Evolutionary conservation across 2,888 invertebrate species (phyloP).

Genomic region (Phyllotreta striolata): DNA sequence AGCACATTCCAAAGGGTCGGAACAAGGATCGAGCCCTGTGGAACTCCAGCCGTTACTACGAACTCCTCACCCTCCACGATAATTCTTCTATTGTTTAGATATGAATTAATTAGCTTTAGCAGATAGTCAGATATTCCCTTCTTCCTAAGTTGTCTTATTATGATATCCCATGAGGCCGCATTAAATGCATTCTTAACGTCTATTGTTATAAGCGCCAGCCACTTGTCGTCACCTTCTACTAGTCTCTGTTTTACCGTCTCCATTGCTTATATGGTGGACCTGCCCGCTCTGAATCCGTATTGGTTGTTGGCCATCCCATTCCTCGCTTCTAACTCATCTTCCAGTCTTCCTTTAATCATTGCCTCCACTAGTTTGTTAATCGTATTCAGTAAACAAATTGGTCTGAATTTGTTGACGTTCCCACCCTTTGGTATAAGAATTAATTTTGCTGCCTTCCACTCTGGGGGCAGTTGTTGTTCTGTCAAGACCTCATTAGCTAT

Average conservation of each 20-base stretch:
- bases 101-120: conserved; percentile 9
- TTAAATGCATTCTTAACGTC: conserved; percentile 39
- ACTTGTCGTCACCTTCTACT: not conserved
- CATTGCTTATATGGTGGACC: conserved; percentile 10
- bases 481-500: not conserved
- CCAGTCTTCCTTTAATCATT: conserved; percentile 24
- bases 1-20: conserved; percentile 38
- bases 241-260: not conserved
- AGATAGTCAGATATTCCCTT: conserved; percentile 7
- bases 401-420: conserved; percentile 7
- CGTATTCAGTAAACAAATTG: conserved; percentile 33
- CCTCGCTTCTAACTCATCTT: not conserved
- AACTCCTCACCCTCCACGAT: not conserved
- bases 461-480: conserved; percentile 16
- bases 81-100: conserved; percentile 24
- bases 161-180: conserved; percentile 26
- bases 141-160: conserved; percentile 20
- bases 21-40: conserved; percentile 33
- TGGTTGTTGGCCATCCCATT: not conserved
- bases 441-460: conserved; percentile 35
- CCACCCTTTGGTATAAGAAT: conserved; percentile 22
- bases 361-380: conserved; percentile 30
- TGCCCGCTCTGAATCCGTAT: conserved; percentile 13
- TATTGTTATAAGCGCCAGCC: conserved; percentile 9
- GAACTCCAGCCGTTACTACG: conserved; percentile 15